A percentile compares a stretch with the other conserved stretches of the same genome.
These are phyloP conservation scores for Drosophila littoralis DNA, from an alignment of 1,140 invertebrate species.

Conservation along the genomic window DNA sequence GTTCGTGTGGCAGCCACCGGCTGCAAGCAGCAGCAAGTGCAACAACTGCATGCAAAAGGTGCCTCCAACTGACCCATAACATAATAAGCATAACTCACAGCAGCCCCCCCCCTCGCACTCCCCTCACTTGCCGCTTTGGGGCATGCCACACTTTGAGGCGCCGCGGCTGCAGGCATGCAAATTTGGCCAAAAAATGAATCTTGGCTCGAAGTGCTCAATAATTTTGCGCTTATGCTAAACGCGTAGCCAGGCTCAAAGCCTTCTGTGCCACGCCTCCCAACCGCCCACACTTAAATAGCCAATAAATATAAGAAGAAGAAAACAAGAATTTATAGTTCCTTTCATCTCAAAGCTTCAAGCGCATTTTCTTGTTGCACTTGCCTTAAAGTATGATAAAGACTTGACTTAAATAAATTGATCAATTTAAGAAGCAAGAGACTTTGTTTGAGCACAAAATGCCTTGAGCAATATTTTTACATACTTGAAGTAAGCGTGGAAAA, in stretches of 20 bases:
- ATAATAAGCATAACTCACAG: constrained; percentile 23
- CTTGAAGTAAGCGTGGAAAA: too few relatives aligned
- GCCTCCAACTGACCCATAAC: constrained; percentile 42
- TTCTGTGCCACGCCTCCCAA: background rate
- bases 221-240: constrained; percentile 48
- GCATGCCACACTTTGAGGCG: constrained; percentile 38
- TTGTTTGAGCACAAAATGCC: too few relatives aligned
- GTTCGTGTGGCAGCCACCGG: constrained; percentile 36
- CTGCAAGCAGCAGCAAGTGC: constrained; percentile 15
- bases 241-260: constrained; percentile 7
- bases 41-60: constrained; percentile 48
- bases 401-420: too few relatives aligned
- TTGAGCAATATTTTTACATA: too few relatives aligned
- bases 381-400: too few relatives aligned
- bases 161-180: constrained; percentile 46
- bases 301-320: background rate
- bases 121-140: background rate
- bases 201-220: constrained; percentile 47
- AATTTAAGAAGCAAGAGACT: too few relatives aligned
- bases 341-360: too few relatives aligned
- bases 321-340: background rate
- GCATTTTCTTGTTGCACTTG: too few relatives aligned
- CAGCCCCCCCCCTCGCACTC: background rate
- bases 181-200: constrained; percentile 20
- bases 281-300: background rate